Conservation (phyloP, 1,140 invertebrate species). For the Drosophila ercepeae region DNA sequence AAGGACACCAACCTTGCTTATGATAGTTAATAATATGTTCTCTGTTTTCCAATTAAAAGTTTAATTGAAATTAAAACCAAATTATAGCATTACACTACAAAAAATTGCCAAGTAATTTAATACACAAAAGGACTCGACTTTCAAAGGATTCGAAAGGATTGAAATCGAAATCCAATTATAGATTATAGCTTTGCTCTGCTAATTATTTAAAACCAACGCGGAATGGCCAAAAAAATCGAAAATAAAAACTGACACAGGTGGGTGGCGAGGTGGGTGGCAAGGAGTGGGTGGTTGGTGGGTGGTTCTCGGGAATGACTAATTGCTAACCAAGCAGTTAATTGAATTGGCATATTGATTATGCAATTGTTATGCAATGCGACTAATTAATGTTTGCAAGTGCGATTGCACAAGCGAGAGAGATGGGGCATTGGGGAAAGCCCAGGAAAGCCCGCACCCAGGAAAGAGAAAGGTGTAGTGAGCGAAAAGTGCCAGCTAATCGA, state of each 20-base stretch:
- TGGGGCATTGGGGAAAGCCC: too few relatives aligned
- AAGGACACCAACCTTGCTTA: too few relatives aligned
- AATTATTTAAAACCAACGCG: slow-evolving; percentile 14
- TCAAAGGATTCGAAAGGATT: too few relatives aligned
- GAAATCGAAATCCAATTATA: too few relatives aligned
- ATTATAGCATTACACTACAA: not conserved
- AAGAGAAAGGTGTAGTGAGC: too few relatives aligned
- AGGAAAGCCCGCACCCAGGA: too few relatives aligned
- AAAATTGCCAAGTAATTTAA: too few relatives aligned
- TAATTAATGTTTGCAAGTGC: slow-evolving; percentile 62
- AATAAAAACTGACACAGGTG: not conserved
- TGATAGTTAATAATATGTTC: too few relatives aligned
- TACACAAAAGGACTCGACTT: not conserved
- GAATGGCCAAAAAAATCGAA: too few relatives aligned
- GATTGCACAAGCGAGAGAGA: not conserved
- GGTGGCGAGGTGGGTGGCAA: too few relatives aligned
- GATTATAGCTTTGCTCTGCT: too few relatives aligned
- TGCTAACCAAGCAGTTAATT: slow-evolving; percentile 62
- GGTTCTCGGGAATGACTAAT: slow-evolving; percentile 30
- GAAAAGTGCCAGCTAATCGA: slow-evolving; percentile 56
- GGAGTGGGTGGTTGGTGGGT: not conserved
- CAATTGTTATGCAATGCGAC: slow-evolving; percentile 79
- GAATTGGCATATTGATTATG: slow-evolving; percentile 72
- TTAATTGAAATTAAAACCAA: not conserved
- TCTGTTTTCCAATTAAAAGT: too few relatives aligned